Conservation (phyloP, 2,888 invertebrate species). For the Nomada goodeniana region DNA sequence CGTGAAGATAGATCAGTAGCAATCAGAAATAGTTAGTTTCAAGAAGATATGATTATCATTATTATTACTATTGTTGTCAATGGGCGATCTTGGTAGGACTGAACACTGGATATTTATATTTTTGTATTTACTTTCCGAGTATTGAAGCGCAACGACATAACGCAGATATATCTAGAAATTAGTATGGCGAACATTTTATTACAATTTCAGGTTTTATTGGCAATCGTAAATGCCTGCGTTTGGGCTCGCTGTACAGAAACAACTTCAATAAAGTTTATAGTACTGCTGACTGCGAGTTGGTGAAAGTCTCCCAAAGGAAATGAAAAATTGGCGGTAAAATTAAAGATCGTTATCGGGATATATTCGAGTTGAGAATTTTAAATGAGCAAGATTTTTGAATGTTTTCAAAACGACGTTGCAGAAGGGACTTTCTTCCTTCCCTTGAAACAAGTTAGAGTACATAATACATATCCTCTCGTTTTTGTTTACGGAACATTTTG, state of each 20-base stretch:
- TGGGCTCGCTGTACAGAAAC: background rate
- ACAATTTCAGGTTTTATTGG: background rate
- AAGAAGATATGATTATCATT: no score
- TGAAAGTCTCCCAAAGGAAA: background rate
- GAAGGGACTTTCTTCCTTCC: no score
- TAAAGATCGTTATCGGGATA: background rate
- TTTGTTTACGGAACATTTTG: no score
- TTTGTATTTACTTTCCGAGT: no score
- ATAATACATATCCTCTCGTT: no score
- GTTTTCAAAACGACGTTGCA: no score
- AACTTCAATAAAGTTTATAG: constrained; percentile 12
- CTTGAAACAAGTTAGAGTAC: no score
- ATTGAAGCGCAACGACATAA: background rate
- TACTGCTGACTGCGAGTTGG: background rate
- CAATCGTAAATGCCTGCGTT: background rate
- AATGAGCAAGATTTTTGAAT: background rate
- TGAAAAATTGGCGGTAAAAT: background rate
- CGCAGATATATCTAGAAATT: background rate
- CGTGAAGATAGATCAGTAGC: no score
- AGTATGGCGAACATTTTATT: background rate
- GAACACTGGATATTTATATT: no score
- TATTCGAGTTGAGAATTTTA: background rate
- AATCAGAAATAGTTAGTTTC: no score
- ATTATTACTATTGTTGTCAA: no score
- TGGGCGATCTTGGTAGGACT: no score